Base-by-base conservation (phyloP, 53 echinoderm and acorn worm species). In the Paelopatides confundens region DNA sequence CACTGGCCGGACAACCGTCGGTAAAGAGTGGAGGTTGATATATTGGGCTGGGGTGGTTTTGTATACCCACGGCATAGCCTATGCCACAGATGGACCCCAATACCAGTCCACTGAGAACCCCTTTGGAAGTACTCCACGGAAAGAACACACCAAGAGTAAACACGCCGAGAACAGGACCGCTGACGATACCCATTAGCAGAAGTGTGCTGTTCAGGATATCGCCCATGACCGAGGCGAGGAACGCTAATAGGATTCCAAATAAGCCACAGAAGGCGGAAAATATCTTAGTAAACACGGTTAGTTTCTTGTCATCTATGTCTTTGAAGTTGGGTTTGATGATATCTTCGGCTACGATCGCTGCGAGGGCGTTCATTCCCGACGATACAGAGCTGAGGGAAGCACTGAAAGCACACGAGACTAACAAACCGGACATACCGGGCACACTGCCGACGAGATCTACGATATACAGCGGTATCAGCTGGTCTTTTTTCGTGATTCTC, bases 381-480 rank as follows among this genome's bases (percentile, higher is more conserved):
- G 84, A 83, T 1, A 66, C 71, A 11, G 81, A 93, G 86, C 95
- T 95, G 4, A 95, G 88, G 62, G 95, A 90, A 8, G 93, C 95
- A 36, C 95, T 95, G 51, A 95, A 95, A 46, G 90, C 88, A 15
- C 88, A 77, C 1, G 93, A 90, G 26, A 93, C 84, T 38, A 95
- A 89, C 51, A 95, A 34, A 4, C 95, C 95, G 37, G 93, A 51
- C 78, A 95, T 66, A 31, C 95, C 95, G 6, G 48, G 86, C 54
- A 94, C 66, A 23, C 81, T 82, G 14, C 92, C 94, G 2, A 94
- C 70, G 65, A 92, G 87, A 77, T 94, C 90, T 18, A 94, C 86
- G 18, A 94, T 92, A 69, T 89, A 94, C 82, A 85, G 82, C 18
- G 94, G 94, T 32, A 94, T 76, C 35, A 94, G 81, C 90, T 94